These are phyloP conservation scores for Amiota communis DNA, from an alignment of 2,888 invertebrate species.

Conservation along the genomic window DNA sequence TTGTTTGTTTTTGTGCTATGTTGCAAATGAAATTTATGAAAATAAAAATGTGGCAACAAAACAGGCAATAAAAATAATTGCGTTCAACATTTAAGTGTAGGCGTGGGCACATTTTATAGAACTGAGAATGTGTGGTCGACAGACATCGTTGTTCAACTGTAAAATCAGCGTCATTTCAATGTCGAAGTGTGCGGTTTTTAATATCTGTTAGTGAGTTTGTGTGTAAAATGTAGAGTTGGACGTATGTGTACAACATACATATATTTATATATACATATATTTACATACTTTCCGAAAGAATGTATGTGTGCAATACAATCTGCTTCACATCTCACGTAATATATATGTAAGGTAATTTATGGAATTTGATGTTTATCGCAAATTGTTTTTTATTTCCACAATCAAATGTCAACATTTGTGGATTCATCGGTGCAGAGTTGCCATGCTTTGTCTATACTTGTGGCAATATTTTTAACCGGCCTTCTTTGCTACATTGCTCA, in stretches of 20 bases:
- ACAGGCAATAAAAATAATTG: conserved; percentile 64
- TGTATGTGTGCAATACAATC: conserved; percentile 61
- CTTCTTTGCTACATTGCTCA: no score
- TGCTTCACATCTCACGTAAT: conserved; percentile 71
- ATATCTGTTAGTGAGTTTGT: conserved; percentile 28
- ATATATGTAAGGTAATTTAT: conserved; percentile 73
- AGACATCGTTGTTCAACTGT: conserved; percentile 21
- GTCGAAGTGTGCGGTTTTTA: conserved; percentile 51
- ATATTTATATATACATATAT: neutral
- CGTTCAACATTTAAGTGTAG: conserved; percentile 66
- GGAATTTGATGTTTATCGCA: conserved; percentile 73
- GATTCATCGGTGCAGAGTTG: conserved; percentile 46
- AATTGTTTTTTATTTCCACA: conserved; percentile 71
- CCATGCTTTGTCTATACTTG: neutral
- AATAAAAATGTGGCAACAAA: conserved; percentile 54
- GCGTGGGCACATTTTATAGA: conserved; percentile 42
- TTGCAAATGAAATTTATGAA: conserved; percentile 55
- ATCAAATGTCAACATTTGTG: conserved; percentile 65
- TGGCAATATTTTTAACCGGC: neutral
- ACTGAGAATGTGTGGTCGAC: neutral
- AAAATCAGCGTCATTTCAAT: conserved; percentile 7
- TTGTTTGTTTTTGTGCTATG: conserved; percentile 31
- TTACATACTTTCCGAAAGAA: conserved; percentile 8
- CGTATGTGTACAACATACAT: conserved; percentile 35
- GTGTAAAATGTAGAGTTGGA: neutral